Conservation (phyloP, 2,113 vertebrate genomes). For the Pampusana beccarii region DNA sequence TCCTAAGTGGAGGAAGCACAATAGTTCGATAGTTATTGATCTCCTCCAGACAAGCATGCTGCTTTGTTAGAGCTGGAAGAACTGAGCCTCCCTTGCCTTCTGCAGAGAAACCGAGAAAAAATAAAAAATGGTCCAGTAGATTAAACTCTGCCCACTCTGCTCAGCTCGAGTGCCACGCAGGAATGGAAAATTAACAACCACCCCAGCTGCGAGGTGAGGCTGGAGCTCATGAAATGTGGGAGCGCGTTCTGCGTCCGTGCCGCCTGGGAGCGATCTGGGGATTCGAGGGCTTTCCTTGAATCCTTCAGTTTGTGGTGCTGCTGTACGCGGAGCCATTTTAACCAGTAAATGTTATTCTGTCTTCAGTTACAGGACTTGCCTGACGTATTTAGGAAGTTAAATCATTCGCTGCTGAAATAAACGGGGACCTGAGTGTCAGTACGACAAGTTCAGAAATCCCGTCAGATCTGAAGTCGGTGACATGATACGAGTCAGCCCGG, state of each 20-base stretch:
- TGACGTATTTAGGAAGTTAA: background rate
- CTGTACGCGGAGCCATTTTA: too few relatives aligned
- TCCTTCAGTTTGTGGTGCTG: background rate
- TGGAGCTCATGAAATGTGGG: too few relatives aligned
- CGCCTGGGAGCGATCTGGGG: too few relatives aligned
- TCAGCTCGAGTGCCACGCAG: background rate
- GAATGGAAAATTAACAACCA: background rate
- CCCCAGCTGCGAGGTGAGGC: background rate
- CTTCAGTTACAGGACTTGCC: background rate
- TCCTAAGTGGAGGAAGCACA: background rate
- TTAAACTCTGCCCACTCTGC: background rate
- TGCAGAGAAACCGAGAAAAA: background rate
- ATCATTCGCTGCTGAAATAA: rapidly evolving
- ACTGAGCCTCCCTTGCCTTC: background rate
- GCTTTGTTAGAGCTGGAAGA: background rate
- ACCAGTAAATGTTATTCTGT: rapidly evolving
- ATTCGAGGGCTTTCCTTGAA: background rate
- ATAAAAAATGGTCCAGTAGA: background rate
- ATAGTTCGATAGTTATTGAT: background rate
- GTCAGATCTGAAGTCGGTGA: background rate
- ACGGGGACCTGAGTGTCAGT: background rate
- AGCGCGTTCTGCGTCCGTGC: too few relatives aligned
- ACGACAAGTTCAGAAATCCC: background rate
- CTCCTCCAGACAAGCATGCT: background rate
- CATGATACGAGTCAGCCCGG: background rate